Evolutionary conservation across 2,113 vertebrate species (phyloP).

Genomic region (Chloebia gouldiae): DNA sequence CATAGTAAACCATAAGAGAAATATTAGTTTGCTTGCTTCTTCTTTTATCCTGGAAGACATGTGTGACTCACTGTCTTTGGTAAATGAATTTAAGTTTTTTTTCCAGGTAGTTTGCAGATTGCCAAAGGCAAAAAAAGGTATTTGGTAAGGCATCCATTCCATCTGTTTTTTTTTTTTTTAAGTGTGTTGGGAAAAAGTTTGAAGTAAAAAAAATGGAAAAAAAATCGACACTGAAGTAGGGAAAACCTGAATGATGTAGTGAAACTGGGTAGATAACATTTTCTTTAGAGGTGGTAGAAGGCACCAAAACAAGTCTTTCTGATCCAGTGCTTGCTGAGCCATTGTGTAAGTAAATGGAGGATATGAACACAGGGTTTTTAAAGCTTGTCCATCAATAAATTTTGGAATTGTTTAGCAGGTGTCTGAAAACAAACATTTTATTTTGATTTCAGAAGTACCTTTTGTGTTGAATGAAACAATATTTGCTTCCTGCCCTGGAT

Average conservation of each 20-base stretch:
- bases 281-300: neutral
- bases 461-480: neutral
- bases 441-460: neutral
- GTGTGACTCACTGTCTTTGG: neutral
- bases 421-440: neutral
- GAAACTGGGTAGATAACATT: neutral
- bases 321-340: neutral
- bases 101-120: neutral
- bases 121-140: neutral
- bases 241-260: neutral
- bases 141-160: neutral
- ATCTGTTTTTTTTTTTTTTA: too few species aligned
- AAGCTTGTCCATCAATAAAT: neutral
- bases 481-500: neutral
- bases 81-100: neutral
- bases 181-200: neutral
- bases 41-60: neutral
- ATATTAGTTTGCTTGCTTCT: neutral
- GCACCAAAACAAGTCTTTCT: neutral
- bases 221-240: fast-evolving
- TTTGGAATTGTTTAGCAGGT: neutral
- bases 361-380: neutral
- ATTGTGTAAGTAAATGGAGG: neutral
- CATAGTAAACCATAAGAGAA: constrained; percentile 13
- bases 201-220: neutral